Evolutionary conservation across 2,113 vertebrate species (phyloP).

Genomic region (Bambusicola thoracicus): DNA sequence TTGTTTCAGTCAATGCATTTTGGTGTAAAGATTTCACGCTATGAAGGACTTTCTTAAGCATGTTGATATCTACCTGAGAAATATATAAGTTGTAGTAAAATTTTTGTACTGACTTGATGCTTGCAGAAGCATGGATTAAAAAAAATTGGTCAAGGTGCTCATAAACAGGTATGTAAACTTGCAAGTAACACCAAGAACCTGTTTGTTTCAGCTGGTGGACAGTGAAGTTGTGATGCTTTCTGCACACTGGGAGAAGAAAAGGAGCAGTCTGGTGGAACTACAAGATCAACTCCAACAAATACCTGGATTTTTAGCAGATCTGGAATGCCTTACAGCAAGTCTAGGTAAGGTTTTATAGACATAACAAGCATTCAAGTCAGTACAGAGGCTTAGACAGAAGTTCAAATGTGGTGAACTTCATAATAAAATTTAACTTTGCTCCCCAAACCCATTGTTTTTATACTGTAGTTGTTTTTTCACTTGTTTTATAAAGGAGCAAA

Average conservation of each 20-base stretch:
- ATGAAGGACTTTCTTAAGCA: neutral
- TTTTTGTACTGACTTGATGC: neutral
- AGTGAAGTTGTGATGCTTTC: slow-evolving; percentile 95
- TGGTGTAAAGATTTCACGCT: neutral
- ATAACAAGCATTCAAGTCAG: neutral
- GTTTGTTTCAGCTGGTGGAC: slow-evolving; percentile 83
- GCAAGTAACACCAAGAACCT: neutral
- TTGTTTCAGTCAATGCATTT: neutral
- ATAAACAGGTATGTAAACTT: neutral
- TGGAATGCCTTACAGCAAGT: slow-evolving; percentile 85
- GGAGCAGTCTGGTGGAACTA: slow-evolving; percentile 81
- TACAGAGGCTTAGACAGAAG: neutral
- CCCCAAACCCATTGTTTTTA: neutral
- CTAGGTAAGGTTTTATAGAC: slow-evolving; percentile 80
- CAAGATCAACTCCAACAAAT: slow-evolving; percentile 91
- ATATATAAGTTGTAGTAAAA: neutral
- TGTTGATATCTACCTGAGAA: neutral
- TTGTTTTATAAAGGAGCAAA: neutral
- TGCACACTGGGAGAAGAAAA: slow-evolving; percentile 92
- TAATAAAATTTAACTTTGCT: neutral
- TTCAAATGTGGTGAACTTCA: neutral
- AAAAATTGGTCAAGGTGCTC: neutral
- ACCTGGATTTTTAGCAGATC: slow-evolving; percentile 83
- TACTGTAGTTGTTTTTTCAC: neutral
- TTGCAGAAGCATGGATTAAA: neutral